These are phyloP conservation scores for Corella eumyota DNA, from an alignment of 23 tunicate species.

Conservation along the genomic window DNA sequence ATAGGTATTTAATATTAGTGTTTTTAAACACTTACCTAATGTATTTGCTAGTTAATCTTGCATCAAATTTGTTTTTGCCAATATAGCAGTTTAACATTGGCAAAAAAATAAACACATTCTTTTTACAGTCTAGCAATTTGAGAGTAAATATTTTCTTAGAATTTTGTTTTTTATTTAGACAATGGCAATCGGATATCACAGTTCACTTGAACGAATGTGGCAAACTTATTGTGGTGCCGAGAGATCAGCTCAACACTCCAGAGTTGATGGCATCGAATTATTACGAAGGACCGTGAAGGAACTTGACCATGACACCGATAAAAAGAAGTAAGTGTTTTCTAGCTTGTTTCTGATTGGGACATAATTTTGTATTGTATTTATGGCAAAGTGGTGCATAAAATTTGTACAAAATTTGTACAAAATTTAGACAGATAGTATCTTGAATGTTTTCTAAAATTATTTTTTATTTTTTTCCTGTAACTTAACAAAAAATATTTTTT, in stretches of 20 bases:
- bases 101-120: no score
- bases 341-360: background rate
- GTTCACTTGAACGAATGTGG: slow-evolving; percentile 43
- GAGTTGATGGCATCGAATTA: slow-evolving; percentile 14
- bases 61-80: no score
- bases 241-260: slow-evolving; percentile 31
- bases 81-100: no score
- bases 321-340: slow-evolving; percentile 26
- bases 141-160: no score
- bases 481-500: background rate
- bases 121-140: no score
- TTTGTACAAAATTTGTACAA: background rate
- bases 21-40: no score
- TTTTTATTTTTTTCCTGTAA: background rate
- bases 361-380: background rate
- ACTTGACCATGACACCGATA: slow-evolving; percentile 28
- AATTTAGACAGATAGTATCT: background rate
- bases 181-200: slow-evolving; percentile 43
- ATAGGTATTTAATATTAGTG: no score
- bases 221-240: slow-evolving; percentile 33
- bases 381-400: background rate
- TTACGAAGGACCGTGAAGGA: slow-evolving; percentile 26
- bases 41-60: no score
- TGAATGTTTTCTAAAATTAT: background rate
- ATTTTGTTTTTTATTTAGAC: no score